phyloP scores from a whole-genome alignment of 2,797 vertebrate genomes.

The Schizothorax lantsangensis region DNA sequence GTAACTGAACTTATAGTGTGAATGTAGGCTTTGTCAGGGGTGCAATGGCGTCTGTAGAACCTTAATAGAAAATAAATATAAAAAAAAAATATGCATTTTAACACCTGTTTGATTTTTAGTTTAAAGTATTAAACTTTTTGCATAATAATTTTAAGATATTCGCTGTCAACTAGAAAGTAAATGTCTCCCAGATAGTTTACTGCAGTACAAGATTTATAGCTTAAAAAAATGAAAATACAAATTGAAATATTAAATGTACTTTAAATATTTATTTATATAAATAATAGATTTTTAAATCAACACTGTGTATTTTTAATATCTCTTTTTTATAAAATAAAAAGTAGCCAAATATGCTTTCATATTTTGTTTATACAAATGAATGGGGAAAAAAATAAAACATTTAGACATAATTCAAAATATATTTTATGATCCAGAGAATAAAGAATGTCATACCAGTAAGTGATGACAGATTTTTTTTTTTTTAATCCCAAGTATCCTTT shows the following conservation, averaged over 20 bases:
- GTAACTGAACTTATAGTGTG: not conserved
- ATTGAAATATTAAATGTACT: not conserved
- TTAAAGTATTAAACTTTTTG: not conserved
- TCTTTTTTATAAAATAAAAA: not conserved
- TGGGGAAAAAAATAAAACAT: not conserved
- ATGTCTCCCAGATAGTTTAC: not conserved
- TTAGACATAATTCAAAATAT: not conserved
- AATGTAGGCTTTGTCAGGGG: not conserved
- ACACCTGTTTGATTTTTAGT: not conserved
- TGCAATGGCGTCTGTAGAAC: not conserved
- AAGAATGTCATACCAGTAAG: not conserved
- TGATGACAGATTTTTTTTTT: not conserved
- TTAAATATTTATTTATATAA: not conserved
- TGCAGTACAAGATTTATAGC: too few species aligned
- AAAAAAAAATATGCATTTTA: not conserved
- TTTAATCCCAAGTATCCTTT: not conserved
- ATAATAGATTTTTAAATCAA: not conserved
- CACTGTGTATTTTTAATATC: not conserved
- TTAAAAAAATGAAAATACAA: too few species aligned
- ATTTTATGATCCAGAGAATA: not conserved
- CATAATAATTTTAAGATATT: not conserved
- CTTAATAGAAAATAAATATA: not conserved
- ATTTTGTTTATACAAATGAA: not conserved
- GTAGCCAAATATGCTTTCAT: not conserved
- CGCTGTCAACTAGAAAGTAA: not conserved